Evolutionary conservation across 2,888 invertebrate species (phyloP), one percentile per base, ranked within the genome.

Genomic region (Emesis furor): DNA sequence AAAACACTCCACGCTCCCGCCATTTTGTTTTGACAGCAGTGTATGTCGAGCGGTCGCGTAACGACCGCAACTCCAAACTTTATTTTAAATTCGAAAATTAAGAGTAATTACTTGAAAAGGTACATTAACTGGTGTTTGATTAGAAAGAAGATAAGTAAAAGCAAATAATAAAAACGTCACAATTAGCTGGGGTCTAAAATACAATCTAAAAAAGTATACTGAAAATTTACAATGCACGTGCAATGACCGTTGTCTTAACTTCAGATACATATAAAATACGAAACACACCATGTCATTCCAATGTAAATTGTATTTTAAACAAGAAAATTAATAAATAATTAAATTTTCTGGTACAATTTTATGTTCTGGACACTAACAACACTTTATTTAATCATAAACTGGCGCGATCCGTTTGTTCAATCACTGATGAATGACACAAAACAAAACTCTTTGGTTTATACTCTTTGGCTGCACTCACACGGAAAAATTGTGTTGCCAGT

Each of bases 281-380:
- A 46, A 46, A 46, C 46, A 46, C 46, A 46, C 46, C 46, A 46
- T 46, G 46, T 46, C 7, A 46, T 46, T 46, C 46, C 46, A 46
- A 46, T 8, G 46, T 46, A 46, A 46, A 46, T 46, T 46, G 46
- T 65, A 65, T 8, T 30, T 30, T 65, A 65, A 32, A 65, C 32
- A 65, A 65, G 65, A 65, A 65, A 65, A 65, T 7, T 65, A 65
- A 32, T 65, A 65, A 32, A 32, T 65, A 65, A 30, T 32, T 65
- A 30, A 6, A 65, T 65, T 65, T 59, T 35, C 17, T 76, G 51
- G 67, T 71, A 37, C 10, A 14, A 35, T 55, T 42, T 55, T 35
- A 62, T 12, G n/a, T 73, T 67, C 51, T 51, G 12, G 51, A 51
- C 51, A 51, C 51, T 14, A 51, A 51, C 51, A 51, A 51, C 51